Conservation (phyloP, 2,888 invertebrate species). For the Diarsia rubi region DNA sequence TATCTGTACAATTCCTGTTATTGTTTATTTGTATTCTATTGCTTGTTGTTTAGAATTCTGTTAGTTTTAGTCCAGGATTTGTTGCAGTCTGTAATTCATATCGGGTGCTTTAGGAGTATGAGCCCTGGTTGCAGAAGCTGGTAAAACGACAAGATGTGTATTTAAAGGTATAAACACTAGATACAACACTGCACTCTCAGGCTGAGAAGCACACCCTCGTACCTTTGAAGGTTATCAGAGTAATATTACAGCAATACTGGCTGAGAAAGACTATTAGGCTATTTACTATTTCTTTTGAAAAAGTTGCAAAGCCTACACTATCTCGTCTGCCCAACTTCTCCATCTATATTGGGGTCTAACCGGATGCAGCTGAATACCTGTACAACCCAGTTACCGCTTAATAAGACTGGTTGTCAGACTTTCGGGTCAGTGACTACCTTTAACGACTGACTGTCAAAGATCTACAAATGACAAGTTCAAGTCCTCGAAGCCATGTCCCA, state of each 20-base stretch:
- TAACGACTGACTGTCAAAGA: no score
- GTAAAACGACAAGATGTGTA: background rate
- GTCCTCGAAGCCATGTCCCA: no score
- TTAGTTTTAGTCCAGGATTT: background rate
- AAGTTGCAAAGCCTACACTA: background rate
- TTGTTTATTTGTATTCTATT: slow-evolving; percentile 45
- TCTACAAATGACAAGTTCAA: no score
- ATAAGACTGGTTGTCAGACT: no score
- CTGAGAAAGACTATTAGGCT: no score
- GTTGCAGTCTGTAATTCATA: background rate
- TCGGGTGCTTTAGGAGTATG: background rate
- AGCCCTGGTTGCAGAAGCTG: background rate
- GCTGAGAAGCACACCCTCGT: background rate
- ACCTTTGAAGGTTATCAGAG: background rate
- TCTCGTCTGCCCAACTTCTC: no score
- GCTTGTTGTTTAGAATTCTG: background rate
- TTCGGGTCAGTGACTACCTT: no score
- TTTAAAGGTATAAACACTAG: background rate
- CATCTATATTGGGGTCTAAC: no score
- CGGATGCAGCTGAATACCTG: no score
- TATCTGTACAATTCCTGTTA: slow-evolving; percentile 38
- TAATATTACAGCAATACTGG: no score
- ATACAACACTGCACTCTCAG: background rate
- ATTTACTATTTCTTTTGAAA: background rate
- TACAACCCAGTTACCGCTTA: no score